These are phyloP conservation scores for Atrichornis clamosus DNA, from an alignment of 2,113 vertebrate genomes.

Conservation along the genomic window DNA sequence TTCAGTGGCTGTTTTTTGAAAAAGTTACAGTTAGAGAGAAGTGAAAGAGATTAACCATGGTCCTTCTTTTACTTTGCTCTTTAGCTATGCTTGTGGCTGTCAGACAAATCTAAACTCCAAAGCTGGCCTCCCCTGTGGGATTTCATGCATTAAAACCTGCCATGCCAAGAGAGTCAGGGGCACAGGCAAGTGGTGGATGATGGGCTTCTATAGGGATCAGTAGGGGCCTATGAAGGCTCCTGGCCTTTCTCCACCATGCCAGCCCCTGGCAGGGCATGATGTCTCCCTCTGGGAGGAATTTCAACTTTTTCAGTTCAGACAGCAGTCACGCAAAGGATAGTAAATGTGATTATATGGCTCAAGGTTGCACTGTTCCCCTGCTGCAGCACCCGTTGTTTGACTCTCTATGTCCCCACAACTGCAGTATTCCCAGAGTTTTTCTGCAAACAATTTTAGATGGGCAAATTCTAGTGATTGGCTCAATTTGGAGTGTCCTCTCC, in stretches of 20 bases:
- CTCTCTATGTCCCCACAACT: not conserved
- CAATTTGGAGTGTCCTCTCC: not conserved
- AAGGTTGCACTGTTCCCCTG: not conserved
- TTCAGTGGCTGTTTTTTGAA: not conserved
- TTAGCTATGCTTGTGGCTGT: not conserved
- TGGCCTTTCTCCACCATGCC: not conserved
- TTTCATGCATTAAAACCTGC: not conserved
- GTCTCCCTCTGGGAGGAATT: not conserved
- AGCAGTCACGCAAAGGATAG: not conserved
- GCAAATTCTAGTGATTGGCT: rapidly evolving
- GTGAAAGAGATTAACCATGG: not conserved
- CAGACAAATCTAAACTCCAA: not conserved
- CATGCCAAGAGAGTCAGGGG: rapidly evolving
- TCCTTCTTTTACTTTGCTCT: not conserved
- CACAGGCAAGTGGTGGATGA: not conserved
- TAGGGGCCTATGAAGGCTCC: not conserved
- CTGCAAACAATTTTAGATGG: not conserved
- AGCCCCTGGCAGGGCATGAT: not conserved
- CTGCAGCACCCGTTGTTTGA: not conserved
- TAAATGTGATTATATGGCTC: not conserved
- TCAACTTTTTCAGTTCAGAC: not conserved
- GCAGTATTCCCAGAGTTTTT: not conserved
- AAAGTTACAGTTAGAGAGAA: not conserved
- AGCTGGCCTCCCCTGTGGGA: rapidly evolving
- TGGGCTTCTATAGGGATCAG: not conserved